A percentile compares a stretch with the other conserved stretches of the same genome.
These are phyloP conservation scores for Mechanitis messenoides DNA, from an alignment of 2,888 invertebrate species.

Conservation along the genomic window DNA sequence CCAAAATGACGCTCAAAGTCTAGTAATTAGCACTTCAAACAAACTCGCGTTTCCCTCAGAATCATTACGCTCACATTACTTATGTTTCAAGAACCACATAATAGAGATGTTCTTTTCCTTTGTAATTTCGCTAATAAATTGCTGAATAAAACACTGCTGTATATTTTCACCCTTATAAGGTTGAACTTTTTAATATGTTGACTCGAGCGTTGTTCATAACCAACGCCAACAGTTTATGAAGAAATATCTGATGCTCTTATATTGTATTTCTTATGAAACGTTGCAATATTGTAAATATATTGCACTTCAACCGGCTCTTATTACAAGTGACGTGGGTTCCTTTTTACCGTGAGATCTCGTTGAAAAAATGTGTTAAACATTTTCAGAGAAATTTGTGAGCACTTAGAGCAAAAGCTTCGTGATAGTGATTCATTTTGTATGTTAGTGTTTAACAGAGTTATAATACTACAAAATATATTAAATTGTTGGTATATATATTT, in stretches of 20 bases:
- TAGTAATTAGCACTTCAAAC: conserved; percentile 6
- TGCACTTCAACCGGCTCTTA: conserved; percentile 11
- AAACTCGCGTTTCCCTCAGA: conserved; percentile 1
- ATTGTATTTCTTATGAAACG: conserved; percentile 36
- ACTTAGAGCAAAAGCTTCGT: conserved; percentile 14
- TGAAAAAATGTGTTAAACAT: conserved; percentile 12
- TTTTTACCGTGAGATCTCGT: conserved; percentile 10
- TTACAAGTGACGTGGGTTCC: conserved; percentile 12
- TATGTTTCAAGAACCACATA: conserved; percentile 6
- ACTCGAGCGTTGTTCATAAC: conserved; percentile 20
- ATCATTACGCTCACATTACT: conserved; percentile 4
- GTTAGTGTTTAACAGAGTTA: conserved; percentile 12
- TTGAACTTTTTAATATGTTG: conserved; percentile 2
- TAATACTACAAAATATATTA: conserved; percentile 8
- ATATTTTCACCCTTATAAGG: neutral
- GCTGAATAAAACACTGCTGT: neutral
- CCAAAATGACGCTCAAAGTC: neutral
- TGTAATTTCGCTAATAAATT: conserved; percentile 13
- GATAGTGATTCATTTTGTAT: conserved; percentile 24
- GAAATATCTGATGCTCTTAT: conserved; percentile 50
- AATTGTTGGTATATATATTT: neutral
- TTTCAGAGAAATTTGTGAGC: conserved; percentile 17
- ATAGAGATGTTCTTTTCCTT: conserved; percentile 12
- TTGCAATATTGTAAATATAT: conserved; percentile 22
- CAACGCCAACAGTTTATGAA: conserved; percentile 48